phyloP scores from a whole-genome alignment of 2,888 invertebrate species.

The Habroteleia sp. region DNA sequence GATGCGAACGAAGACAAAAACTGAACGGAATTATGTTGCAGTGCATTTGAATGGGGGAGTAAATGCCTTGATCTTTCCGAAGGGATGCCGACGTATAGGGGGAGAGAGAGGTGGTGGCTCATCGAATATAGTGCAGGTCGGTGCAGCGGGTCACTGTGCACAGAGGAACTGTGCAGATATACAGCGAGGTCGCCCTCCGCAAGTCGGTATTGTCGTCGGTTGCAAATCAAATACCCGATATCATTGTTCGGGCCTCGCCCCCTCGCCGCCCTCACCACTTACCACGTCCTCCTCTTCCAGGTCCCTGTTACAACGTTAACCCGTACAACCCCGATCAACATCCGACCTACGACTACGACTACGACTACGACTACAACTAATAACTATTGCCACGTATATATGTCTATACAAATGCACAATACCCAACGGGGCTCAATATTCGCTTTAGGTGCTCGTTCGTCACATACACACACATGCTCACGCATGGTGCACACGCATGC shows the following conservation, averaged over 20 bases:
- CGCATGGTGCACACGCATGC: conserved; percentile 55
- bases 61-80: conserved; percentile 59
- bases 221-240: conserved; percentile 81
- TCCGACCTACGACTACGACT: conserved; percentile 67
- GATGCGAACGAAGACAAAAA: background rate
- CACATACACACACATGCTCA: conserved; percentile 49
- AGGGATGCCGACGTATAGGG: conserved; percentile 50
- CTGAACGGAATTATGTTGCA: background rate
- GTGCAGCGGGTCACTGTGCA: conserved; percentile 57
- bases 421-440: conserved; percentile 56
- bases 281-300: conserved; percentile 56
- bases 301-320: conserved; percentile 58
- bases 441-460: conserved; percentile 64
- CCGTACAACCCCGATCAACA: conserved; percentile 55
- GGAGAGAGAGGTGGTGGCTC: conserved; percentile 44
- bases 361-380: conserved; percentile 73
- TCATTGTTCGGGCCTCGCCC: conserved; percentile 77
- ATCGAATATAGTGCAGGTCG: conserved; percentile 61
- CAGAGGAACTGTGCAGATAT: conserved; percentile 57
- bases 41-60: conserved; percentile 5
- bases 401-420: conserved; percentile 61
- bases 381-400: conserved; percentile 69
- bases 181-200: conserved; percentile 66
- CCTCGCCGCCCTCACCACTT: conserved; percentile 65
- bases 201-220: conserved; percentile 80